Base-by-base conservation (phyloP, 2,113 vertebrate species). In the Polypterus senegalus region DNA sequence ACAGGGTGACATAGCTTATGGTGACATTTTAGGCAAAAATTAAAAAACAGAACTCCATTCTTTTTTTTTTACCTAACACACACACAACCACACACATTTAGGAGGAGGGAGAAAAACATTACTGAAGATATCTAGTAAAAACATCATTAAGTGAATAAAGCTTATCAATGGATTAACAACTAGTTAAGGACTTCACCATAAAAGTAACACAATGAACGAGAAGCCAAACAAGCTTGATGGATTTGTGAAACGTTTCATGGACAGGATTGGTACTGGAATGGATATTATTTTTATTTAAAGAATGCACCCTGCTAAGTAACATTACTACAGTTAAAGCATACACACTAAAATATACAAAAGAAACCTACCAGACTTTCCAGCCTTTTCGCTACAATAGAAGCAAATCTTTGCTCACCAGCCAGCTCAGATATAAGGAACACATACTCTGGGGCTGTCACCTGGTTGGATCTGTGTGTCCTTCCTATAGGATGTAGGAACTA, bases 381-480 rank as follows among this genome's bases (percentile, higher is more conserved):
- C 77, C 96, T 86, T 79, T 98, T 98, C 75, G 96, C 96, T 69
- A 99, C 96, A 55, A 98, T 98, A 3, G 95, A 99, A 48, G 96
- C 96, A 79, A 99, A 99, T 77, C 96, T 87, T 62, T 98, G 95
- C 71, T 98, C 95, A 79, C 96, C 96, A 49, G 96, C 96, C 8
- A 99, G 80, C 66, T 98, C 94, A 0, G 95, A 99, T 74, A 98
- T 99, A 57, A 99, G 86, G 79, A 98, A 98, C 63, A 99, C 92
- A 0, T 99, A 98, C 60, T 99, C 96, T 0, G 96, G 96, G 65
- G 96, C 94, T 1, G 94, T 98, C 68, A 99, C 96, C 81, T 98
- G 96, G 74, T 99, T 99, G 53, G 96, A 99, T 67, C 96, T 72
- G 66, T 99, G 96, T 70, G 96, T 99, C 75, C 96, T 86, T 71